Evolutionary conservation across 23 tunicate species (phyloP).

Genomic region (Diplosoma virens): DNA sequence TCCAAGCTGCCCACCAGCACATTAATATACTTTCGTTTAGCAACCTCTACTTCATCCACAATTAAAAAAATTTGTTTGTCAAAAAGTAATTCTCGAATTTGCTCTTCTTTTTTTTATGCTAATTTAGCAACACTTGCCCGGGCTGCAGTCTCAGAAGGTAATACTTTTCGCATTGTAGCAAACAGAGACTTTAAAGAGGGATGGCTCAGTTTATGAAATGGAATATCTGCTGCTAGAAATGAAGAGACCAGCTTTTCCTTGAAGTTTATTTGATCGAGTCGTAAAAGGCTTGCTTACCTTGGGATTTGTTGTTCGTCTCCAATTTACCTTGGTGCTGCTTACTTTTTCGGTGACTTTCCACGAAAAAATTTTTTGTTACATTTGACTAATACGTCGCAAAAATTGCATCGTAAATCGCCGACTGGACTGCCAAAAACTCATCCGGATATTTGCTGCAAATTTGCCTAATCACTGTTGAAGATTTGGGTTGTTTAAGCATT

Average conservation of each 20-base stretch:
- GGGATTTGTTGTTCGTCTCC: too few relatives aligned
- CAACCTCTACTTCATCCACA: conserved; percentile 23
- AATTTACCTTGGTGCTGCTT: too few relatives aligned
- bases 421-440: too few relatives aligned
- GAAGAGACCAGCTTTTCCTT: conserved; percentile 8
- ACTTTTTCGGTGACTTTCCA: too few relatives aligned
- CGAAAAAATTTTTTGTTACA: too few relatives aligned
- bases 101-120: conserved; percentile 3
- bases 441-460: too few relatives aligned
- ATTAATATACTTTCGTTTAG: conserved; percentile 16
- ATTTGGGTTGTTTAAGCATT: too few relatives aligned
- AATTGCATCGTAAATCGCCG: too few relatives aligned
- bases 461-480: too few relatives aligned
- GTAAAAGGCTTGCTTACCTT: not conserved
- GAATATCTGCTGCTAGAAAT: conserved; percentile 22
- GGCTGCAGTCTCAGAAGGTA: conserved; percentile 28
- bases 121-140: conserved; percentile 19
- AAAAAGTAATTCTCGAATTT: conserved; percentile 3
- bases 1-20: conserved; percentile 29
- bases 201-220: conserved; percentile 6
- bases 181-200: conserved; percentile 28
- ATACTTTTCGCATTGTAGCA: conserved; percentile 16
- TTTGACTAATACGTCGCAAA: too few relatives aligned
- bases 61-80: not conserved
- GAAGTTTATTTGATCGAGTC: not conserved